Evolutionary conservation across 2,113 vertebrate species (phyloP).

Genomic region (Bathybates hornii): DNA sequence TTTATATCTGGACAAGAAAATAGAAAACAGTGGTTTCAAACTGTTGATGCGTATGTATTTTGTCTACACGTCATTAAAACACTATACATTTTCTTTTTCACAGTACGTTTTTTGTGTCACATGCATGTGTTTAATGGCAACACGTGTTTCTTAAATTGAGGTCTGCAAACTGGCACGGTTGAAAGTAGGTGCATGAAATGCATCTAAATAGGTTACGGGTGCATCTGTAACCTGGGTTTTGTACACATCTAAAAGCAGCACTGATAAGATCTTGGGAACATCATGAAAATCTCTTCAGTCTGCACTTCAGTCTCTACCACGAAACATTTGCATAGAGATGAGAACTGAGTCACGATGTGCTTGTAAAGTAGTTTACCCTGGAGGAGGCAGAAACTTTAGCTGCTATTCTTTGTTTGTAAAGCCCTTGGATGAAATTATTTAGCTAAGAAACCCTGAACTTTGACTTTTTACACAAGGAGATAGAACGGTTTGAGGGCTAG

Average conservation of each 20-base stretch:
- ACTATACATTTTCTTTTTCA: not conserved
- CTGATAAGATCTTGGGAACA: slow-evolving; percentile 17
- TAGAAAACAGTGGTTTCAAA: not conserved
- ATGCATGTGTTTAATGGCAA: not conserved
- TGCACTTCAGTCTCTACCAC: not conserved
- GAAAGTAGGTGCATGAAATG: not conserved
- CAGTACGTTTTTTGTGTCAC: not conserved
- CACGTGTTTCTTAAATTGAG: not conserved
- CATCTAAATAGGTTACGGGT: slow-evolving; percentile 5
- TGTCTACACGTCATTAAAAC: not conserved
- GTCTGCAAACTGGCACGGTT: not conserved
- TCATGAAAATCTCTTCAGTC: not conserved
- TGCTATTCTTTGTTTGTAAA: not conserved
- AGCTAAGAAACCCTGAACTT: not conserved
- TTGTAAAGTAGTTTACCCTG: not conserved
- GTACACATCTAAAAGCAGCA: not conserved
- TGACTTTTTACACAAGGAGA: not conserved
- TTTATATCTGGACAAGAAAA: not conserved
- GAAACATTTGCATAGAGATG: not conserved
- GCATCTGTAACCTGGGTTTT: not conserved
- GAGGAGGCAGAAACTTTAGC: not conserved
- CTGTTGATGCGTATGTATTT: not conserved
- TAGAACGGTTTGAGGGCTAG: accelerated
- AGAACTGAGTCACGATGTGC: not conserved
- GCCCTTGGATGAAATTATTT: accelerated